A percentile compares a stretch with the other conserved stretches of the same genome.
phyloP scores from a whole-genome alignment of 35 echinoderm and acorn worm genomes.

The Holothuria glaberrima region DNA sequence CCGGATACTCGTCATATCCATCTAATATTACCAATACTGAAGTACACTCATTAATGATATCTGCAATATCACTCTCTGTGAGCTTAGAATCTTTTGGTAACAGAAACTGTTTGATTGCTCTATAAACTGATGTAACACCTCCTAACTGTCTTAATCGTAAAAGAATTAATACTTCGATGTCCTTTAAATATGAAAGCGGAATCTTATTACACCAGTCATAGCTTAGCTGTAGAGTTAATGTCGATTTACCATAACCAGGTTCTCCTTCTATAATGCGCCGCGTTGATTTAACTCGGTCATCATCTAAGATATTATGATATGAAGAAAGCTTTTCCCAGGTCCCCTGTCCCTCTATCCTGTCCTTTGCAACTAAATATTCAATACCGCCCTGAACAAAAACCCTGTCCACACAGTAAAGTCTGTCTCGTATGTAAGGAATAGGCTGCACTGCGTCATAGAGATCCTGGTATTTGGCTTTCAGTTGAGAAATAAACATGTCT shows the following conservation, averaged over 20 bases:
- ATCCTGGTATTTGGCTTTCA: not conserved
- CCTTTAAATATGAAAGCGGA: not conserved
- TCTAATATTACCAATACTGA: not conserved
- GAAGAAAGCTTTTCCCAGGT: not conserved
- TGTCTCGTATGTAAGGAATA: not conserved
- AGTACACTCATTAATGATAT: not conserved
- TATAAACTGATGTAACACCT: not conserved
- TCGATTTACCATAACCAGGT: not conserved
- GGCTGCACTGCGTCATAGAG: constrained; percentile 21
- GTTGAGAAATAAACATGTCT: not conserved
- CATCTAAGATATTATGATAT: not conserved
- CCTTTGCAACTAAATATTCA: not conserved
- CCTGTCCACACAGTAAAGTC: not conserved
- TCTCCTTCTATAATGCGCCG: constrained; percentile 1
- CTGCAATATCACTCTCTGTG: not conserved
- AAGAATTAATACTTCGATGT: not conserved
- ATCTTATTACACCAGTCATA: constrained; percentile 11
- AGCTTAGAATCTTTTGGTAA: constrained; percentile 19
- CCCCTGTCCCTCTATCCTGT: not conserved
- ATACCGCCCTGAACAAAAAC: constrained; percentile 5
- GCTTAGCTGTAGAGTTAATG: not conserved
- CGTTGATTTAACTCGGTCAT: not conserved
- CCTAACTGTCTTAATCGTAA: not conserved
- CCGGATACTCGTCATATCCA: not conserved
- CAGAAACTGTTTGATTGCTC: not conserved